A percentile compares a stretch with the other conserved stretches of the same genome.
Evolutionary conservation across 2,113 vertebrate genomes (phyloP).

Genomic region (Malurus melanocephalus): DNA sequence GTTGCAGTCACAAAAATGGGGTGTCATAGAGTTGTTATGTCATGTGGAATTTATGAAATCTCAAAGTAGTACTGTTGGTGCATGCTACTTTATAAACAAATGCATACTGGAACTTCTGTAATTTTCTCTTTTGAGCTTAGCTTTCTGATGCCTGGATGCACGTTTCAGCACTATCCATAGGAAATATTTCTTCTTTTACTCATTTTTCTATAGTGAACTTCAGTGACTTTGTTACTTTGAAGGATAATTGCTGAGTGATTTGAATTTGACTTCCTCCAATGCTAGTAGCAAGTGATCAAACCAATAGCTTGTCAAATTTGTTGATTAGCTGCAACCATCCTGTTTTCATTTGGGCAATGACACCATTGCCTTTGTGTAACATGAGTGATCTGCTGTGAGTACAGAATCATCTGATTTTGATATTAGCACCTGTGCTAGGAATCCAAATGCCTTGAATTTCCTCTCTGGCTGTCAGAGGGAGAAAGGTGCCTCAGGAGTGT

Average conservation of each 20-base stretch:
- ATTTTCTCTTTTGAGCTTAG: neutral
- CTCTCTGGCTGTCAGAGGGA: neutral
- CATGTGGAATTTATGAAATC: neutral
- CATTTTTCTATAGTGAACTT: neutral
- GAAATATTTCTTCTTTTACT: neutral
- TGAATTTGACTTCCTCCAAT: neutral
- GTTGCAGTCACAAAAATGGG: neutral
- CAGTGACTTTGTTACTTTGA: neutral
- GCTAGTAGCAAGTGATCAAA: neutral
- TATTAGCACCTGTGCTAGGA: neutral
- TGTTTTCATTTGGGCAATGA: neutral
- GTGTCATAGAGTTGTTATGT: neutral
- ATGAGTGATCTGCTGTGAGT: neutral
- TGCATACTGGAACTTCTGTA: neutral
- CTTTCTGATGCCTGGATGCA: neutral
- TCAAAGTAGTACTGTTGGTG: neutral
- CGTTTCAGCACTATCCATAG: neutral
- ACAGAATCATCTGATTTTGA: neutral
- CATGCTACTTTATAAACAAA: neutral
- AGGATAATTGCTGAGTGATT: neutral
- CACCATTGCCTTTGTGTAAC: neutral
- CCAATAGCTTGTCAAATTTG: neutral
- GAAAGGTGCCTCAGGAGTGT: neutral
- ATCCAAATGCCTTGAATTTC: neutral
- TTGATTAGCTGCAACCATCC: neutral